A percentile compares a stretch with the other conserved stretches of the same genome.
These are phyloP conservation scores for Platanista minor DNA, from an alignment of 2,113 vertebrate species.

Conservation along the genomic window DNA sequence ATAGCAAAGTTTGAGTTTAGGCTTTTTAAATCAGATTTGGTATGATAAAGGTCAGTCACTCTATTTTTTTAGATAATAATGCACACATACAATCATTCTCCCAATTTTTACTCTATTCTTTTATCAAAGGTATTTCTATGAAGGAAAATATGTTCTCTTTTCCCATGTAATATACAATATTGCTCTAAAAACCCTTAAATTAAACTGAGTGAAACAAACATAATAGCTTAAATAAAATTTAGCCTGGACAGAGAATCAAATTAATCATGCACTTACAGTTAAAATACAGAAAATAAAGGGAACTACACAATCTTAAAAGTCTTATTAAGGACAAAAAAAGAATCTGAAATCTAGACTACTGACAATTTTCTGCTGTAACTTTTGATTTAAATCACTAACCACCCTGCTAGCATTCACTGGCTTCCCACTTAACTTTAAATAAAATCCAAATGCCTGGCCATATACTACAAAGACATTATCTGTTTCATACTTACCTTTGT, in stretches of 20 bases:
- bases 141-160: neutral
- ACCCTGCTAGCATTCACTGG: neutral
- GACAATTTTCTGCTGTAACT: neutral
- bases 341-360: neutral
- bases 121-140: neutral
- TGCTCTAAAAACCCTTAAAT: neutral
- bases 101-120: neutral
- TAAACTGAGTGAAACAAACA: neutral
- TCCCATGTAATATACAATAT: neutral
- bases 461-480: neutral
- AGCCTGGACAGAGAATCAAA: neutral
- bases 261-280: neutral
- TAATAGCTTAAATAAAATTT: neutral
- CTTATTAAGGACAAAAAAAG: neutral
- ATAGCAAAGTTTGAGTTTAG: slow-evolving; percentile 23
- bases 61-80: neutral
- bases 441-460: neutral
- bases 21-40: neutral
- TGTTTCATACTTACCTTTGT: neutral
- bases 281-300: neutral
- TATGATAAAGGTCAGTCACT: neutral
- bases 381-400: neutral
- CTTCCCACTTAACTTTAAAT: neutral
- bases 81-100: neutral
- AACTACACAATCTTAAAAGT: neutral